phyloP scores from a whole-genome alignment of 2,797 vertebrate genomes.

The Smutsia gigantea region DNA sequence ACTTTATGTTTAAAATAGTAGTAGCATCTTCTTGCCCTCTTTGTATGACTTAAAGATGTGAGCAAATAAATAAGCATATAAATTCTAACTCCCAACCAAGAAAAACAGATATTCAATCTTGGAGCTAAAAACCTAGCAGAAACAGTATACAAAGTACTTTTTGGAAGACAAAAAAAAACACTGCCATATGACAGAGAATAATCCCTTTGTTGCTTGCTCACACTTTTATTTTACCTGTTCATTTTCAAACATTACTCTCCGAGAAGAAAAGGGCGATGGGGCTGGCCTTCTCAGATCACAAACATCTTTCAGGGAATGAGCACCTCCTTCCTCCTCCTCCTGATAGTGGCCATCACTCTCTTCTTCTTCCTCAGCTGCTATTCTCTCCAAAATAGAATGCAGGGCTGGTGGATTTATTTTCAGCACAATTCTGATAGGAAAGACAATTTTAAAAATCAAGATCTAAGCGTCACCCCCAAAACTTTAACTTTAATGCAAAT shows the following conservation, averaged over 20 bases:
- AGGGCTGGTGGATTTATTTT: conserved; percentile 96
- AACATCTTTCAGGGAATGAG: conserved; percentile 98
- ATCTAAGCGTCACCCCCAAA: not conserved
- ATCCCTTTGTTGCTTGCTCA: rapidly evolving
- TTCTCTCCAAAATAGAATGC: conserved; percentile 97
- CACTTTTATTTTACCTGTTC: conserved; percentile 91
- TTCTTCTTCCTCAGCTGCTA: conserved; percentile 94
- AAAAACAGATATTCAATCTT: not conserved
- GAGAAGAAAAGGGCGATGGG: conserved; percentile 98
- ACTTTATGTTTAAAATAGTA: not conserved
- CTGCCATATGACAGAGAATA: not conserved
- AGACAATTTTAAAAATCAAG: conserved; percentile 66
- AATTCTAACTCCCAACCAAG: not conserved
- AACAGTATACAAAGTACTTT: not conserved
- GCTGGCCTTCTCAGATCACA: conserved; percentile 97
- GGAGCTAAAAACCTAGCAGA: not conserved
- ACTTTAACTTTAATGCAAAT: not conserved
- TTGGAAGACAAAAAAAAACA: not conserved
- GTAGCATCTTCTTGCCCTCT: not conserved
- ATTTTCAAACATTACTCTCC: conserved; percentile 99
- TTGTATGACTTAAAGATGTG: not conserved
- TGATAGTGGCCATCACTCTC: conserved; percentile 93
- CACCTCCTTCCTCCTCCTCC: conserved; percentile 95
- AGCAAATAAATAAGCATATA: not conserved
- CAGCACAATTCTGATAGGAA: conserved; percentile 91